Conservation (phyloP, 2,113 vertebrate species). For the Tragelaphus strepsiceros region DNA sequence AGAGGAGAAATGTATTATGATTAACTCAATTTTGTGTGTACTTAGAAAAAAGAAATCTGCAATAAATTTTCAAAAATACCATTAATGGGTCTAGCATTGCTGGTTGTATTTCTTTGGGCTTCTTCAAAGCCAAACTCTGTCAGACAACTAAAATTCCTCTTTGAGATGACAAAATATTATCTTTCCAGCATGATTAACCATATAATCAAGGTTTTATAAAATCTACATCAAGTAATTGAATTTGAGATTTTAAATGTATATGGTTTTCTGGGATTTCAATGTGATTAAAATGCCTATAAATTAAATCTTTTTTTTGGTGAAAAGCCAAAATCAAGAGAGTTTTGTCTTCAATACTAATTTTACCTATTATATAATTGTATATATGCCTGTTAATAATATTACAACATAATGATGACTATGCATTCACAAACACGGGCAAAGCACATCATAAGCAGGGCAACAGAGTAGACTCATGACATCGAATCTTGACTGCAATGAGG, state of each 20-base stretch:
- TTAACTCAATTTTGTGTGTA: neutral
- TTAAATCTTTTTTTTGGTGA: neutral
- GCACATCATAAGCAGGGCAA: neutral
- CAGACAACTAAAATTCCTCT: neutral
- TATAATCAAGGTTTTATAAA: neutral
- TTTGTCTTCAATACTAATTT: neutral
- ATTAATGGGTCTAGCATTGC: neutral
- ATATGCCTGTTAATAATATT: neutral
- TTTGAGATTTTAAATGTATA: neutral
- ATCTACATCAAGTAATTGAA: neutral
- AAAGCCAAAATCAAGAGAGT: neutral
- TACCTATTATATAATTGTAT: neutral
- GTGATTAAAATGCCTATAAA: neutral
- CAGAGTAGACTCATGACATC: neutral
- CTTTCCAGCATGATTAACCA: neutral
- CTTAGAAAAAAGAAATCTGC: neutral
- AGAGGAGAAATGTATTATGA: neutral
- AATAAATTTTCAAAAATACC: constrained; percentile 28
- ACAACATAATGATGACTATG: neutral
- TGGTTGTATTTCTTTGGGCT: neutral
- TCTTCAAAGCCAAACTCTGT: neutral
- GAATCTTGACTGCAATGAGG: neutral
- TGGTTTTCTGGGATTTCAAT: neutral
- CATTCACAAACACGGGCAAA: neutral
- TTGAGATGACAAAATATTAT: neutral